Percentiles rank a stretch among this genome's conserved stretches.
Conservation (phyloP, 2,797 vertebrate genomes). For the Xenops minutus region DNA sequence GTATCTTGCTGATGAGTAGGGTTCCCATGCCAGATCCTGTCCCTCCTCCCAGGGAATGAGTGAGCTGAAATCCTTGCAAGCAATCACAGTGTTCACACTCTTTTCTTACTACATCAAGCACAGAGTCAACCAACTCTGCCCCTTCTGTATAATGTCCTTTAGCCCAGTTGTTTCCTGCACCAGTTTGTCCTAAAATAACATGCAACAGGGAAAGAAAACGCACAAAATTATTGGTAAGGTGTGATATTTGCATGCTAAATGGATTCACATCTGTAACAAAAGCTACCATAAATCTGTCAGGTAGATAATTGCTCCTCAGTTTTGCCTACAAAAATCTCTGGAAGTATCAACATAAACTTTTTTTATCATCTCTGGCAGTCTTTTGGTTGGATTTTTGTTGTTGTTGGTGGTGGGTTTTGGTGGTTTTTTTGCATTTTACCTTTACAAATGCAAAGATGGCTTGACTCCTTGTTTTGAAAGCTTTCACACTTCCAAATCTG, state of each 20-base stretch:
- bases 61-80: constrained; percentile 93
- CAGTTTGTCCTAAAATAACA: constrained; percentile 87
- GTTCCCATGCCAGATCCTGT: constrained; percentile 95
- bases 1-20: constrained; percentile 92
- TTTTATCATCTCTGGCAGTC: neutral
- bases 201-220: neutral
- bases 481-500: neutral
- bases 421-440: neutral
- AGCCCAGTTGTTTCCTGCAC: constrained; percentile 96
- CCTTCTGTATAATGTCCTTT: constrained; percentile 97
- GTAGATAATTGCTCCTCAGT: neutral
- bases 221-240: neutral
- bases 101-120: constrained; percentile 90
- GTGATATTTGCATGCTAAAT: neutral
- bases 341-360: neutral
- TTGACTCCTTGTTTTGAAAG: neutral
- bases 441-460: neutral
- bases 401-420: no score
- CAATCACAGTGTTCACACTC: constrained; percentile 93
- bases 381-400: neutral
- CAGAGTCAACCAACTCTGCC: constrained; percentile 90
- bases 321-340: neutral
- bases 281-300: neutral
- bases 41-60: constrained; percentile 92
- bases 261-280: neutral